Evolutionary conservation across 2,888 invertebrate species (phyloP).

Genomic region (Caenorhabditis sp.): DNA sequence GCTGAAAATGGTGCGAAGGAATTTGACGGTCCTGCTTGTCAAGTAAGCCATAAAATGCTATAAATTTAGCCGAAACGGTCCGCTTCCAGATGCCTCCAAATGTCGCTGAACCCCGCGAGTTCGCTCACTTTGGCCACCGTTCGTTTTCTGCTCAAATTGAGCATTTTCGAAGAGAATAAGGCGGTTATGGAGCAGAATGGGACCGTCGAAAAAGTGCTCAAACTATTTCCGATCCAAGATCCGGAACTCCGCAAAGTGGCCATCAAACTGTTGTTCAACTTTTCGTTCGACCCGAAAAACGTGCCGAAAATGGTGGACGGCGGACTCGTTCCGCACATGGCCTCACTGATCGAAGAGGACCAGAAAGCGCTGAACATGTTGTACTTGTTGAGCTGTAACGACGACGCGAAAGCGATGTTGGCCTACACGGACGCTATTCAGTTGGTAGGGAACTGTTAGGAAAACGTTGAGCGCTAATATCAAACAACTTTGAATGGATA

Average conservation of each 20-base stretch:
- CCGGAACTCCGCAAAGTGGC: slow-evolving; percentile 51
- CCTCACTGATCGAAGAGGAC: slow-evolving; percentile 84
- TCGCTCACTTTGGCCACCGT: slow-evolving; percentile 50
- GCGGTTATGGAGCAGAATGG: slow-evolving; percentile 89
- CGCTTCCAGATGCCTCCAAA: slow-evolving; percentile 38
- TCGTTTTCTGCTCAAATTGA: slow-evolving; percentile 91
- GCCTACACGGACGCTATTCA: slow-evolving; percentile 94
- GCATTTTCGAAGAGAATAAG: slow-evolving; percentile 94
- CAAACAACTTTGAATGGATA: background rate
- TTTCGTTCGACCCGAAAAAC: slow-evolving; percentile 92
- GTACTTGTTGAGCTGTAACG: slow-evolving; percentile 95
- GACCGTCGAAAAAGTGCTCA: slow-evolving; percentile 88
- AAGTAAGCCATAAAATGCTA: too few relatives aligned
- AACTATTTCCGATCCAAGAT: slow-evolving; percentile 83
- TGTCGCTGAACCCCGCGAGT: slow-evolving; percentile 16
- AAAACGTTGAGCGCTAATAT: background rate
- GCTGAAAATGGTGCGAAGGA: slow-evolving; percentile 92
- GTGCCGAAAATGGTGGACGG: slow-evolving; percentile 91
- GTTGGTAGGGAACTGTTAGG: slow-evolving; percentile 79
- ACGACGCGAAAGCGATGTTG: slow-evolving; percentile 92
- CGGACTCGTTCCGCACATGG: slow-evolving; percentile 91
- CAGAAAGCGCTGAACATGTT: slow-evolving; percentile 81
- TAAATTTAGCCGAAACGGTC: too few relatives aligned
- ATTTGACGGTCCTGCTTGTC: slow-evolving; percentile 80
- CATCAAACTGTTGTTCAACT: slow-evolving; percentile 88